A percentile compares a stretch with the other conserved stretches of the same genome.
These are phyloP conservation scores for Mormyrus hasselquistii DNA, from an alignment of 2,797 vertebrate species.

Conservation along the genomic window DNA sequence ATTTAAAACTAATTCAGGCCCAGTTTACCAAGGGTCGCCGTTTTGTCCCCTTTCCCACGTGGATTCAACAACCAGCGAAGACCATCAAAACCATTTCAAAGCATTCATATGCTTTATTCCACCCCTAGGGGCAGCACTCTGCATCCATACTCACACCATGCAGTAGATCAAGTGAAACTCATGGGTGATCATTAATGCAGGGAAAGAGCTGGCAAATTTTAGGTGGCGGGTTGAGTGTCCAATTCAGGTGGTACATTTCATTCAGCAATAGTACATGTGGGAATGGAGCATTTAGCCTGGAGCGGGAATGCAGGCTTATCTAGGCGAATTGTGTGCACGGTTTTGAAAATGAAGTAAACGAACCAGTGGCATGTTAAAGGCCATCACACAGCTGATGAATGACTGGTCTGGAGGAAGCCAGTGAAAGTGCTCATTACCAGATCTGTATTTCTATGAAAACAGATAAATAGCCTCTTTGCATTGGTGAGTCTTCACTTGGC, in stretches of 20 bases:
- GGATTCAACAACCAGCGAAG: neutral
- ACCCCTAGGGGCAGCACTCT: neutral
- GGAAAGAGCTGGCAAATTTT: neutral
- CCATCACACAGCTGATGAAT: neutral
- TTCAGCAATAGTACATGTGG: neutral
- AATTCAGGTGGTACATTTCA: neutral
- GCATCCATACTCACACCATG: neutral
- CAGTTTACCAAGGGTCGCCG: neutral
- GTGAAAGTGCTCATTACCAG: constrained; percentile 22
- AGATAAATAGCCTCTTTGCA: neutral
- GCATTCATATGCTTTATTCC: neutral
- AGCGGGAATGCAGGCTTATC: neutral
- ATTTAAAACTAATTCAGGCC: neutral
- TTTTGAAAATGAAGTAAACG: constrained; percentile 3
- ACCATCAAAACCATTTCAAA: neutral
- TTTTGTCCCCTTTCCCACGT: neutral
- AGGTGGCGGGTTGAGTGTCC: neutral
- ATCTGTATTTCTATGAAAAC: neutral
- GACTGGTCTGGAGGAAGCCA: constrained; percentile 11
- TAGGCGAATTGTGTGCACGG: neutral
- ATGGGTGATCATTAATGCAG: neutral
- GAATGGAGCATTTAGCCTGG: neutral
- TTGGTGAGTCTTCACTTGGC: constrained; percentile 28
- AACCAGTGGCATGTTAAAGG: constrained; percentile 1
- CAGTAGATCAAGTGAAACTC: constrained; percentile 13